phyloP scores from a whole-genome alignment of 2,888 invertebrate species.

The Chrysolina haemoptera region DNA sequence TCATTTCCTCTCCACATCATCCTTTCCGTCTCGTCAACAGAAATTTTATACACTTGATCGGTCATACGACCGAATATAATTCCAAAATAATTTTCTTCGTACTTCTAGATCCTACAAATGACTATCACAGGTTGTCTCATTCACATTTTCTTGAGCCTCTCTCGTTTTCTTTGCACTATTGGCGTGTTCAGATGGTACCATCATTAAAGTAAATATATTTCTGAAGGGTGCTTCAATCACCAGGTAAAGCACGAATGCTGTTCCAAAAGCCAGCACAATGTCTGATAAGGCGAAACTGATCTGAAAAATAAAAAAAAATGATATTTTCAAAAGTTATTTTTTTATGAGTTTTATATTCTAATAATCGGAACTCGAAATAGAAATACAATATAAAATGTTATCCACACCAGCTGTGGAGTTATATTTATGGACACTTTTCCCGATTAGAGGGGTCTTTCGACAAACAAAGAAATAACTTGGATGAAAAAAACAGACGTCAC shows the following conservation, averaged over 20 bases:
- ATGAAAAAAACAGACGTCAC: too few relatives aligned
- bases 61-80: not conserved
- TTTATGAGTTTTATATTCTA: too few relatives aligned
- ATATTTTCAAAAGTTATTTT: too few relatives aligned
- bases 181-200: slow-evolving; percentile 52
- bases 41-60: too few relatives aligned
- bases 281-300: slow-evolving; percentile 69
- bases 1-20: too few relatives aligned
- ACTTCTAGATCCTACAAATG: slow-evolving; percentile 51
- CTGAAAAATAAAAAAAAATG: slow-evolving; percentile 62
- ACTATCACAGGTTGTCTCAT: slow-evolving; percentile 58
- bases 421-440: too few relatives aligned
- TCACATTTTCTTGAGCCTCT: slow-evolving; percentile 49
- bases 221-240: slow-evolving; percentile 73
- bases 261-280: slow-evolving; percentile 69
- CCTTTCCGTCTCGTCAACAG: too few relatives aligned
- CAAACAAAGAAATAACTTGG: too few relatives aligned
- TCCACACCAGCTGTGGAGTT: too few relatives aligned
- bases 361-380: too few relatives aligned
- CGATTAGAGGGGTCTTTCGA: too few relatives aligned
- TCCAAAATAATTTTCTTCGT: not conserved
- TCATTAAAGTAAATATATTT: slow-evolving; percentile 67
- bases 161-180: slow-evolving; percentile 38
- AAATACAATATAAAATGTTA: too few relatives aligned
- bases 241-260: slow-evolving; percentile 71